Percentiles rank a stretch among this genome's conserved stretches.
phyloP scores from a whole-genome alignment of 2,888 invertebrate species.

The Augiades crinisus region DNA sequence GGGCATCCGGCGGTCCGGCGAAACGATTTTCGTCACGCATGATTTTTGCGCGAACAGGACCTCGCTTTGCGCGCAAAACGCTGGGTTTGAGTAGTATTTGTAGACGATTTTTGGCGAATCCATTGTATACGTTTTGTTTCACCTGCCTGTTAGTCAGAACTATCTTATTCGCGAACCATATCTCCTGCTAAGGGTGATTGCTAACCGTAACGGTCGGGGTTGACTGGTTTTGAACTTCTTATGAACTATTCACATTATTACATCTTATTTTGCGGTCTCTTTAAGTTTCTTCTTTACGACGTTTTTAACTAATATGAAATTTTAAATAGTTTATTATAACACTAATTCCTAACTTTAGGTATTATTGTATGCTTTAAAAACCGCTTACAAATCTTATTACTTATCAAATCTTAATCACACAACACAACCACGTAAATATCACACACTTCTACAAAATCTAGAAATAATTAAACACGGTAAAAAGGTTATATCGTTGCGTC shows the following conservation, averaged over 20 bases:
- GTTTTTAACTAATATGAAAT: too few species aligned
- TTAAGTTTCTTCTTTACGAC: too few species aligned
- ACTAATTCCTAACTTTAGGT: too few species aligned
- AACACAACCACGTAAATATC: background rate
- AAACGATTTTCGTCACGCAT: constrained; percentile 54
- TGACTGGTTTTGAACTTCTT: constrained; percentile 29
- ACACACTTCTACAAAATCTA: background rate
- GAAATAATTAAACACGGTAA: background rate
- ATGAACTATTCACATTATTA: constrained; percentile 18
- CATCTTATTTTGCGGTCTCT: too few species aligned
- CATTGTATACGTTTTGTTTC: constrained; percentile 61
- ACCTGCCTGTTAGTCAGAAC: constrained; percentile 33
- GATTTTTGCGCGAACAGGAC: constrained; percentile 70
- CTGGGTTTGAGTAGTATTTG: constrained; percentile 89
- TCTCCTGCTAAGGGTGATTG: constrained; percentile 52
- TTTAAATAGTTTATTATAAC: too few species aligned
- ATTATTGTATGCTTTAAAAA: too few species aligned
- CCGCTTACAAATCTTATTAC: too few species aligned
- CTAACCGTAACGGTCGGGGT: constrained; percentile 49
- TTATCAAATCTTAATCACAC: background rate
- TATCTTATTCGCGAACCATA: constrained; percentile 37
- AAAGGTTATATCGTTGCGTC: constrained; percentile 36
- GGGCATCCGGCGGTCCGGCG: constrained; percentile 59
- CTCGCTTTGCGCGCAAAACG: constrained; percentile 90
- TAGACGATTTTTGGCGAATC: constrained; percentile 77